Conservation (phyloP, 2,113 vertebrate genomes). For the Haemorhous mexicanus region DNA sequence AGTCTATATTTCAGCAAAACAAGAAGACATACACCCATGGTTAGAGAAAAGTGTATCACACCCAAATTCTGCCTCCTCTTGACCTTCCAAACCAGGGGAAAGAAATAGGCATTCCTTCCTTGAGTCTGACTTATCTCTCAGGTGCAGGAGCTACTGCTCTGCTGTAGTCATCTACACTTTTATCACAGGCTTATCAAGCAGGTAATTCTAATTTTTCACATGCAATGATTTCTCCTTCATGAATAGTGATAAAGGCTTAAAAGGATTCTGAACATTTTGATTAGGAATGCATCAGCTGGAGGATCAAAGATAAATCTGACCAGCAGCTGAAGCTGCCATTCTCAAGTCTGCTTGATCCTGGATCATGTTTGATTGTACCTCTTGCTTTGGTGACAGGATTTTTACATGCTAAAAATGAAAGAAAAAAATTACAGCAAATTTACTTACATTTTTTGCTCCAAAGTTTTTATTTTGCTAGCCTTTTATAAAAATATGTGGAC, state of each 20-base stretch:
- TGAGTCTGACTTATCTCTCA: neutral
- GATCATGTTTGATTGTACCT: neutral
- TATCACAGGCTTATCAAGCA: slow-evolving; percentile 23
- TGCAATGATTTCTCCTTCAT: slow-evolving; percentile 42
- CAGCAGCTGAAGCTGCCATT: neutral
- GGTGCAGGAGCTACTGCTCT: neutral
- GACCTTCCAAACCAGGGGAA: neutral
- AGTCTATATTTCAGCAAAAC: neutral
- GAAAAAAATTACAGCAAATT: neutral
- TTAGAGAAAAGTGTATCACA: neutral
- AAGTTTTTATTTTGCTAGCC: neutral
- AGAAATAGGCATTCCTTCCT: neutral
- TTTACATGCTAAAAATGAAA: neutral
- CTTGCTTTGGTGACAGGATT: neutral
- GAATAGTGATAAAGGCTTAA: slow-evolving; percentile 39
- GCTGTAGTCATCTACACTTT: slow-evolving; percentile 33
- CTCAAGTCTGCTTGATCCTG: neutral
- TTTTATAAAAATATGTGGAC: neutral
- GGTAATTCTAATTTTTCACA: slow-evolving; percentile 20
- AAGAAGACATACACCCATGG: neutral
- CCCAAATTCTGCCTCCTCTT: neutral
- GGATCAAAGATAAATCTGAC: slow-evolving; percentile 3
- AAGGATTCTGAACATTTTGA: slow-evolving; percentile 16
- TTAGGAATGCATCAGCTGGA: neutral
- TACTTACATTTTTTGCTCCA: neutral